Base-by-base conservation (phyloP, 2,797 vertebrate genomes). In the Staurois parvus region DNA sequence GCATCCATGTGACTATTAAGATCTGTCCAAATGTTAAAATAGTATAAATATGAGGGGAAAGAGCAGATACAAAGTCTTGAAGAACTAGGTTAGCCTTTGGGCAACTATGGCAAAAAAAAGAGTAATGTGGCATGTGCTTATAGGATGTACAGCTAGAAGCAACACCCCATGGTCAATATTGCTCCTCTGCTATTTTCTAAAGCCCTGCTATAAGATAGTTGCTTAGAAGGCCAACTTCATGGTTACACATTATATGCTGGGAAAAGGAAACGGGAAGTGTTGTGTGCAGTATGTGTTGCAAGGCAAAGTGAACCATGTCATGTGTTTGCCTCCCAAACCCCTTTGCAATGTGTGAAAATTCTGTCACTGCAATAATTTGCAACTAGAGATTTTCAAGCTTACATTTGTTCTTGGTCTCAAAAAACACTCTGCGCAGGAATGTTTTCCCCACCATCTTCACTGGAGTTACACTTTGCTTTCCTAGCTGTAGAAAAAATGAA, bases 371-470 rank as follows among this genome's bases (percentile, higher is more conserved):
- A 48, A 48, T 59, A 7, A 21, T 59, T 21, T n/a, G 52, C 19
- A 56, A 24, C 11, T 24, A 24, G 19, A 59, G 52, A 24, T 59
- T 59, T 21, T 24, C 52, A 59, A n/a, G 69, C 78, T 81, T 45
- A 86, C 80, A 45, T 83, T 86, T 64, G 73, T 45, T 83, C 42
- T 86, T 67, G 59, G 66, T 21, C 69, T 56, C 6, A 79, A 24
- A 79, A 24, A 4, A 59, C 69, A 79, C 68, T 79, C n/a, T 66
- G 73, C 11, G 72, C 30, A 7, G 68, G 40, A 34, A 56, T 74
- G 28, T 78, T 82, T 67, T 87, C 80, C 26, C 34, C 48, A 0
- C 56, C 48, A 2, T 72, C 74, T 72, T 77, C 62, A 42, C 64
- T 24, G 17, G 79, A 79, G 29, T 42, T 45, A 13, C 2, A 26